Percentiles rank a stretch among this genome's conserved stretches.
phyloP scores from a whole-genome alignment of 2,113 vertebrate genomes.

The Entelurus aequoreus region DNA sequence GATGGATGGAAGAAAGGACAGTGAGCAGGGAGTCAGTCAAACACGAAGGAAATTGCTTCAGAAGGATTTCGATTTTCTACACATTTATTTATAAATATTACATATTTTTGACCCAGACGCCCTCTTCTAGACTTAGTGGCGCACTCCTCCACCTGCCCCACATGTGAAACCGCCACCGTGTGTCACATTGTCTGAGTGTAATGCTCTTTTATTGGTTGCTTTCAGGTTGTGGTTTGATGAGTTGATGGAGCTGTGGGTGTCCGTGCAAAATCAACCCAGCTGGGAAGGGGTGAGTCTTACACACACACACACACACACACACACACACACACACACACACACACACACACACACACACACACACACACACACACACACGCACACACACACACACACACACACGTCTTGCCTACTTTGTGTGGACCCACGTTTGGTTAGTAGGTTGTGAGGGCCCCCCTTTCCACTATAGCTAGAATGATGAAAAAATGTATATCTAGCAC shows the following conservation, averaged over 20 bases:
- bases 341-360: conserved; percentile 15
- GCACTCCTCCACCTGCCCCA: background rate
- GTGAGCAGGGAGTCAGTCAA: no score
- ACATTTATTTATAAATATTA: no score
- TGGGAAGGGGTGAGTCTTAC: conserved; percentile 88
- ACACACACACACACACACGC: conserved; percentile 11
- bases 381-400: conserved; percentile 8
- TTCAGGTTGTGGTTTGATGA: conserved; percentile 92
- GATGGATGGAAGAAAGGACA: no score
- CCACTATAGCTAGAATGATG: no score
- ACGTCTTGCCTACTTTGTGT: no score
- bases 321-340: background rate
- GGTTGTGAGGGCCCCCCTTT: no score
- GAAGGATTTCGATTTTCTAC: no score
- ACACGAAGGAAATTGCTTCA: no score
- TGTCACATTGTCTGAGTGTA: conserved; percentile 8
- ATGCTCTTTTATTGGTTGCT: conserved; percentile 25
- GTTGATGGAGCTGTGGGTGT: conserved; percentile 86
- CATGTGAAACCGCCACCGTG: background rate
- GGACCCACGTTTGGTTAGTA: no score
- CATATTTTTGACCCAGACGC: no score
- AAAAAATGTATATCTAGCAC: no score
- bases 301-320: conserved; percentile 14
- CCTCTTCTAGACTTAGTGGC: background rate
- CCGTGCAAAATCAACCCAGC: conserved; percentile 91